phyloP scores from a whole-genome alignment of 2,113 vertebrate genomes.

The Artemisiospiza belli region DNA sequence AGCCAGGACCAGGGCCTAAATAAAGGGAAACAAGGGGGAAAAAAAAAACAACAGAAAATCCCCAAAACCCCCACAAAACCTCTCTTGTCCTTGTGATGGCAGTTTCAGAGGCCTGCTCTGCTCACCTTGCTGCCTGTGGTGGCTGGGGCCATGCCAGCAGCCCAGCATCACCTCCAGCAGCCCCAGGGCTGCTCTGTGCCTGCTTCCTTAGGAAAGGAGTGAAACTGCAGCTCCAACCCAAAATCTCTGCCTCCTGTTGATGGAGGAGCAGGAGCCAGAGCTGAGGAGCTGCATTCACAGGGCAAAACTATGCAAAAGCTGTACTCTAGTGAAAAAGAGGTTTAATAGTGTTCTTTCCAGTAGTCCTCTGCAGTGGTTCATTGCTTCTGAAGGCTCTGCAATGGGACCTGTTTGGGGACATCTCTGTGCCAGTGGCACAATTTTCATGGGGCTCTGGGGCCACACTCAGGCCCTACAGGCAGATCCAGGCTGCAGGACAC shows the following conservation, averaged over 20 bases:
- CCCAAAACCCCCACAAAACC: rapidly evolving
- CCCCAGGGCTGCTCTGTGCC: background rate
- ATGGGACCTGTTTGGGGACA: background rate
- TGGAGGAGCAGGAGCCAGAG: background rate
- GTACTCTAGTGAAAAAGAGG: background rate
- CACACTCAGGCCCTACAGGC: background rate
- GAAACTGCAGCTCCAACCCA: background rate
- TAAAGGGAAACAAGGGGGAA: background rate
- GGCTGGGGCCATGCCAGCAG: background rate
- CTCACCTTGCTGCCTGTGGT: background rate
- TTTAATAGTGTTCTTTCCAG: background rate
- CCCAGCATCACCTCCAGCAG: background rate
- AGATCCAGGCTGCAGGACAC: background rate
- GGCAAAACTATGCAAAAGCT: background rate
- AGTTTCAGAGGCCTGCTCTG: background rate
- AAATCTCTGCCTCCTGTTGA: background rate
- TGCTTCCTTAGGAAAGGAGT: background rate
- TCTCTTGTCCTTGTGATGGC: background rate
- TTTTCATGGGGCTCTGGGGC: background rate
- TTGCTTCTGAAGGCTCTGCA: background rate
- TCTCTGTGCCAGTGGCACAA: background rate
- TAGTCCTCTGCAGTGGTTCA: background rate
- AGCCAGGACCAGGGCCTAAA: background rate
- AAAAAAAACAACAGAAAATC: background rate
- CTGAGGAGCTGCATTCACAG: background rate